Evolutionary conservation across 2,888 invertebrate genomes (phyloP).

Genomic region (Drosophila mulleri): DNA sequence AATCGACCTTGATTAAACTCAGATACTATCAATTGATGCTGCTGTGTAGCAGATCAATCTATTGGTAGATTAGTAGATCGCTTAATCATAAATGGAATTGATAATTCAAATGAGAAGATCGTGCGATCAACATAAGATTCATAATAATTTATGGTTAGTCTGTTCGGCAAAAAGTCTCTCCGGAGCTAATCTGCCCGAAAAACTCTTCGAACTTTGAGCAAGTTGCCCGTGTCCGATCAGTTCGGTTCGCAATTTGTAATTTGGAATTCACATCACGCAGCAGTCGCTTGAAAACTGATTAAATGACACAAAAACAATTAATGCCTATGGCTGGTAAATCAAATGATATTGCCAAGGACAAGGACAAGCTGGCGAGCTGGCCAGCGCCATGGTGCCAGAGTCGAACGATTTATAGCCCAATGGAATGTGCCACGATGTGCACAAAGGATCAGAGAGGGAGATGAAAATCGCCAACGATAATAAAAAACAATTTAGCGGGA

Average conservation of each 20-base stretch:
- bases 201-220: background rate
- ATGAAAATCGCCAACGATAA: slow-evolving; percentile 62
- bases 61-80: background rate
- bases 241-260: slow-evolving; percentile 5
- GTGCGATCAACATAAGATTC: background rate
- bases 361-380: slow-evolving; percentile 22
- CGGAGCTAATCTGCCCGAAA: background rate
- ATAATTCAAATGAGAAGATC: background rate
- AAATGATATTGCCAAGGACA: slow-evolving; percentile 74
- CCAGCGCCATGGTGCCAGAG: slow-evolving; percentile 77
- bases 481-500: slow-evolving; percentile 71
- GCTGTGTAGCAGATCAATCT: background rate
- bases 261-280: slow-evolving; percentile 44
- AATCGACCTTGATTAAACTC: background rate
- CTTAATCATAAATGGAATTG: background rate
- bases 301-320: slow-evolving; percentile 74
- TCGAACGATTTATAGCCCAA: slow-evolving; percentile 79
- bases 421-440: slow-evolving; percentile 72
- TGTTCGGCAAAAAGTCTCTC: background rate
- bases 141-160: background rate
- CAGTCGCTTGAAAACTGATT: slow-evolving; percentile 58
- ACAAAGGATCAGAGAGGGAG: slow-evolving; percentile 71
- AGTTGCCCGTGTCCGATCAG: slow-evolving; percentile 3
- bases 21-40: background rate
- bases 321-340: slow-evolving; percentile 72